Evolutionary conservation across 2,113 vertebrate species (phyloP), one percentile per base, ranked within the genome.

Genomic region (Lepus europaeus): DNA sequence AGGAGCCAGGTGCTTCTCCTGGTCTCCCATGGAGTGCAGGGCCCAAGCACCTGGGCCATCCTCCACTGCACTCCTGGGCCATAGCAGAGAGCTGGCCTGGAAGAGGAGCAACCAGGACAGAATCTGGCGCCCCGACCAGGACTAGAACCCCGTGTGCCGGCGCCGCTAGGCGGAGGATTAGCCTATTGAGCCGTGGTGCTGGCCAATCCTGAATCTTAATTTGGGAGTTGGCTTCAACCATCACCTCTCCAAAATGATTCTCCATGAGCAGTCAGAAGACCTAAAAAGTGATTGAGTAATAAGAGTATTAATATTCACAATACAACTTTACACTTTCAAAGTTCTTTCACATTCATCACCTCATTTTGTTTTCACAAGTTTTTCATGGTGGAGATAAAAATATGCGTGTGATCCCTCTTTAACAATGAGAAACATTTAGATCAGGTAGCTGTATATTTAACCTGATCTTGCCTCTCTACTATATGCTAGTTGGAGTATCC

Each of bases 281-380:
- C 51, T 83, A 6, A 73, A 83, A 73, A 31, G 36, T 61, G 70
- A 83, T 59, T 72, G 81, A 90, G 70, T 86, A 72, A 97, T 92
- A 92, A 95, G 51, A 87, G 33, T 66, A 87, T 96, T 64, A 96
- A 92, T 94, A 96, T 95, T 96, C 39, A 96, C 90, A 69, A 63
- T 66, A 74, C 8, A 45, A 51, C 9, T 76, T 72, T 27, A 73
- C 0, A 16, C 17, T 22, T 91, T 82, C 90, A 11, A 88, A 92
- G 49, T 49, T 7, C 95, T 86, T 90, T 76, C 69, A 27, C 86
- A 86, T 95, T 89, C 36, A 81, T 93, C 89, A 83, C 86, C 49
- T 90, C 70, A 17, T 56, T 70, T 49, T 63, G 56, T 90, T 90
- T 94, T 69, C 25, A 53, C 29, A 90, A 88, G 51, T 8, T 59